Conservation (phyloP, 2,888 invertebrate species). For the Liodrosophila aerea region DNA sequence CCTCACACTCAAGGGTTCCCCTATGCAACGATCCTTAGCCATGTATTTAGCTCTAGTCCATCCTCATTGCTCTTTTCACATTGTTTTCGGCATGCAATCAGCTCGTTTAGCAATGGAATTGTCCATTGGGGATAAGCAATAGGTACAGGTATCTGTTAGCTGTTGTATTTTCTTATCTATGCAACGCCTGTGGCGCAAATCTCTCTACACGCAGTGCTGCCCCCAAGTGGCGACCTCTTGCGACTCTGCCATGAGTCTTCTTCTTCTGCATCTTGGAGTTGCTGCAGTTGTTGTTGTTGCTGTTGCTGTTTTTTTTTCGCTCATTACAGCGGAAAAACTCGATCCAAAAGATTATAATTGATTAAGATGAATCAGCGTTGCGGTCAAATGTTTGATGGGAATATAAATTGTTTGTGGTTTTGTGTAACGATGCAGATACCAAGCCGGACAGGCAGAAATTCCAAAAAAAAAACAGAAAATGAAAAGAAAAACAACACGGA, state of each 20-base stretch:
- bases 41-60: too few relatives aligned
- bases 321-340: constrained; percentile 76
- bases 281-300: constrained; percentile 2
- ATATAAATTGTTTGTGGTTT: constrained; percentile 82
- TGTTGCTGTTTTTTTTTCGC: constrained; percentile 51
- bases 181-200: constrained; percentile 72
- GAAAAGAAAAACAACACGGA: constrained; percentile 11
- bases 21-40: too few relatives aligned
- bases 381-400: constrained; percentile 82
- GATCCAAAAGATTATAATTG: constrained; percentile 81
- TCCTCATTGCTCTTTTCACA: neutral
- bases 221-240: constrained; percentile 66
- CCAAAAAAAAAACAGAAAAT: constrained; percentile 19
- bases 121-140: neutral
- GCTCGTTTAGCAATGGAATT: constrained; percentile 45
- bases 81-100: constrained; percentile 52
- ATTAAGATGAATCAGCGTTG: constrained; percentile 83
- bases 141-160: neutral
- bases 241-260: constrained; percentile 45
- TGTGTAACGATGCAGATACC: constrained; percentile 73
- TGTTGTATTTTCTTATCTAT: constrained; percentile 56
- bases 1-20: too few relatives aligned
- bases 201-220: constrained; percentile 68
- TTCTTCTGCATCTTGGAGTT: constrained; percentile 10
- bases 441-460: constrained; percentile 43